phyloP scores from a whole-genome alignment of 1,140 invertebrate genomes.

The Drosophila leontia region DNA sequence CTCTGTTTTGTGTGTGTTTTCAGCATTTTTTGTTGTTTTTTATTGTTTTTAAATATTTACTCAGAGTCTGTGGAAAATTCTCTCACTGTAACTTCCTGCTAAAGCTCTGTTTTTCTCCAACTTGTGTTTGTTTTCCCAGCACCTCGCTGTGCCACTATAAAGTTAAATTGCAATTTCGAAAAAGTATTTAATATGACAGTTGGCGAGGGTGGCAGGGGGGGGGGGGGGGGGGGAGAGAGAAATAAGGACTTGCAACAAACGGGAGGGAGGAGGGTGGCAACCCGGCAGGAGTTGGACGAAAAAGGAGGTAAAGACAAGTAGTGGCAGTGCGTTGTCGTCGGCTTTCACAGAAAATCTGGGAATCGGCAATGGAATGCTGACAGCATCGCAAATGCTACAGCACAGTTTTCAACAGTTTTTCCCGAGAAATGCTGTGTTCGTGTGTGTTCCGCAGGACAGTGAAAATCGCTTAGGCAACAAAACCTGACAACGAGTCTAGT shows the following conservation, averaged over 20 bases:
- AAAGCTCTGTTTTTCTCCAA: not conserved
- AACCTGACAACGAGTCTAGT: conserved; percentile 36
- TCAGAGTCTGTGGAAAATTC: not conserved
- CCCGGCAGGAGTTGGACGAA: not conserved
- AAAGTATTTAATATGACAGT: conserved; percentile 77
- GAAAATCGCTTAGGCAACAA: conserved; percentile 56
- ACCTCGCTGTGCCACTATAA: conserved; percentile 53
- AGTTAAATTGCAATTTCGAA: conserved; percentile 76
- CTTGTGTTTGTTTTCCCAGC: conserved; percentile 8
- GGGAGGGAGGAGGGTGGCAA: no score
- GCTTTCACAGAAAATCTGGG: conserved; percentile 25
- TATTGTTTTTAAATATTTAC: no score
- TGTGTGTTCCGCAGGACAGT: conserved; percentile 14
- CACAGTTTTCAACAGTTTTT: conserved; percentile 6
- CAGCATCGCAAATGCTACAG: conserved; percentile 13
- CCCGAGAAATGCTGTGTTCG: conserved; percentile 12
- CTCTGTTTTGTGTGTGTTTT: no score
- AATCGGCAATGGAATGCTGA: conserved; percentile 31
- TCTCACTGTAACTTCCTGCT: conserved; percentile 2
- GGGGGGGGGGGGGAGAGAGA: no score
- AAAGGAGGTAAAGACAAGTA: conserved; percentile 4
- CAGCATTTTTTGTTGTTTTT: no score
- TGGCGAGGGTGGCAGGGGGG: not conserved
- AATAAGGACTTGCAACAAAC: not conserved
- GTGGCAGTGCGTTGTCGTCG: conserved; percentile 2